Percentiles rank a stretch among this genome's conserved stretches.
Evolutionary conservation across 1,140 invertebrate genomes (phyloP).

Genomic region (Pseudomyrmex flavicornis): DNA sequence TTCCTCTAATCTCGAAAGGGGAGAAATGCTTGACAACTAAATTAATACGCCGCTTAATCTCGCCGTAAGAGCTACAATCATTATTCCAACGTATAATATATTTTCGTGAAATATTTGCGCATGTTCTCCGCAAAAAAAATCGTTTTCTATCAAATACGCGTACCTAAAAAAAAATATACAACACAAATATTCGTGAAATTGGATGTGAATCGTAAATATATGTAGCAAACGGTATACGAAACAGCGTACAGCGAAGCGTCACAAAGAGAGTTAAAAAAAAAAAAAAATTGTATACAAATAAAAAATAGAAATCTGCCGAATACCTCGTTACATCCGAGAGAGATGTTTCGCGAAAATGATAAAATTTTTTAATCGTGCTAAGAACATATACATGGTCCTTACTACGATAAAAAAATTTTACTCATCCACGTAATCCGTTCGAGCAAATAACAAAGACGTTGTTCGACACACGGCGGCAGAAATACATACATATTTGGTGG

Average conservation of each 20-base stretch:
- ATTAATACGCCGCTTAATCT: constrained; percentile 26
- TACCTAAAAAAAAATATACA: background rate
- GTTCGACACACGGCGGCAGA: background rate
- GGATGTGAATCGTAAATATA: background rate
- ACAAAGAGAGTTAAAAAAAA: background rate
- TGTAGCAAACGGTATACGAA: background rate
- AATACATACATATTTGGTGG: background rate
- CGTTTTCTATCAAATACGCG: no score
- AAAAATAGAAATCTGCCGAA: background rate
- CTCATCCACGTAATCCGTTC: background rate
- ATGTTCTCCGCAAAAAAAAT: no score
- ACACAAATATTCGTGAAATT: background rate
- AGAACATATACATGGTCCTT: no score
- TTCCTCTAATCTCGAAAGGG: constrained; percentile 32
- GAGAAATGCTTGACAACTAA: constrained; percentile 22
- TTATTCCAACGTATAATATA: background rate
- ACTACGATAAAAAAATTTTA: no score
- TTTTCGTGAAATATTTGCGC: background rate
- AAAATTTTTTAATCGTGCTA: no score
- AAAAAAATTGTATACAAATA: no score
- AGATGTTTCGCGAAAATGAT: background rate
- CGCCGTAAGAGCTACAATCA: background rate
- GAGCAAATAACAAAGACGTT: background rate
- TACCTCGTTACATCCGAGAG: background rate
- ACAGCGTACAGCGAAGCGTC: background rate